Evolutionary conservation across 2,888 invertebrate genomes (phyloP), one percentile per base, ranked within the genome.

Genomic region (Hololepta plana): DNA sequence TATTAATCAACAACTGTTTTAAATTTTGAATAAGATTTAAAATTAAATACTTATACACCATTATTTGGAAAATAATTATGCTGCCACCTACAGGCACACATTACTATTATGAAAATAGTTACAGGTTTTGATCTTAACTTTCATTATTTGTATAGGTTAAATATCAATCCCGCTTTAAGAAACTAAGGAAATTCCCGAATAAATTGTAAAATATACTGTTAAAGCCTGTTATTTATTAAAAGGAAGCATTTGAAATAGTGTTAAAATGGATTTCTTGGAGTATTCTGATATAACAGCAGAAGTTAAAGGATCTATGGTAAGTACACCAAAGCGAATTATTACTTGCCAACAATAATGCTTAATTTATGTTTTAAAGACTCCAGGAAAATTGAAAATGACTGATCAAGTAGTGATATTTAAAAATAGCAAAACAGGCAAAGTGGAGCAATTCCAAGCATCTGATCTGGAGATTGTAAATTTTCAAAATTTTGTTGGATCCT

Each of bases 401-500:
- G 88, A 90, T 36, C 79, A 82, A 45, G 72, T 71, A 41, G 75
- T 96, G 16, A 67, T 82, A 24, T 98, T 93, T 51, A 95, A 95
- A 53, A 95, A 93, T 53, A 79, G 69, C 36, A 91, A 88, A 57
- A 96, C 95, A 1, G 96, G 96, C 2, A 93, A 91, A 57, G 84
- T 93, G 1, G 93, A 93, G 47, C 85, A 88, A 47, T 73, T 95
- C 35, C 62, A 69, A 16, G 65, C 76, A 0, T 59, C 66, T 24
- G 95, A 96, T 38, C 77, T 98, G 43, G 90, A 93, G 27, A 57
- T 79, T 29, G 82, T 88, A 0, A 82, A 85, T 50, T 95, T 91
- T 63, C 81, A 93, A 49, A 79, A 84, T 44, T 74, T 98, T 40
- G 82, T 90, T 16, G 80, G 87, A 11, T 76, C 75, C 1, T 82